Evolutionary conservation across 2,113 vertebrate species (phyloP).

Genomic region (Barbus barbus): DNA sequence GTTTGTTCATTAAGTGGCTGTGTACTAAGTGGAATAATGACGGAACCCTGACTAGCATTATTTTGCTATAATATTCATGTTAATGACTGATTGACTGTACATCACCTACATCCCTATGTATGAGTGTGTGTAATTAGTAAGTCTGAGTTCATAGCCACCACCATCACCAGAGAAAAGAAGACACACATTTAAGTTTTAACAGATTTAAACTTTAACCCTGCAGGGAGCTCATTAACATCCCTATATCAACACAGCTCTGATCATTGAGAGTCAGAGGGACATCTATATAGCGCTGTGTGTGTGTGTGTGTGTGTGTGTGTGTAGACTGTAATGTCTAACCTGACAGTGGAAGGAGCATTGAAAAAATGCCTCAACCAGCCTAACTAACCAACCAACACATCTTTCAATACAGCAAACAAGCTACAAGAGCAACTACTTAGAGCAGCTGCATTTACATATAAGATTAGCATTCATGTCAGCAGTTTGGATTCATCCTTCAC

Average conservation of each 20-base stretch:
- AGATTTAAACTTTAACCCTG: conserved; percentile 23
- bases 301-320: background rate
- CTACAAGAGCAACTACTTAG: background rate
- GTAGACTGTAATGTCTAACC: background rate
- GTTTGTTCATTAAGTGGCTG: background rate
- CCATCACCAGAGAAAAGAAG: background rate
- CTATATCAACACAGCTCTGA: conserved; percentile 10
- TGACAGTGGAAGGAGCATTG: background rate
- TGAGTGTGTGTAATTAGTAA: background rate
- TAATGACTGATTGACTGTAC: background rate
- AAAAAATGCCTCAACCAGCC: background rate
- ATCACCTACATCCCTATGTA: background rate
- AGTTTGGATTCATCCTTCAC: background rate
- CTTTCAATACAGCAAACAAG: background rate
- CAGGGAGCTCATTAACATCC: background rate
- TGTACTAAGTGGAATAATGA: background rate
- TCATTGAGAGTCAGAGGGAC: background rate
- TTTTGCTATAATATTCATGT: background rate
- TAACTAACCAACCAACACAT: background rate
- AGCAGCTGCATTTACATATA: background rate
- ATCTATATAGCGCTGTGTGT: background rate
- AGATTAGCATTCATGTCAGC: conserved; percentile 9
- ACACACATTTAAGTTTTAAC: background rate
- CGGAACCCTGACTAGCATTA: background rate
- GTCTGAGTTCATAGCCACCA: background rate